Evolutionary conservation across 2,113 vertebrate genomes (phyloP).

Genomic region (cat (Felis catus)): DNA sequence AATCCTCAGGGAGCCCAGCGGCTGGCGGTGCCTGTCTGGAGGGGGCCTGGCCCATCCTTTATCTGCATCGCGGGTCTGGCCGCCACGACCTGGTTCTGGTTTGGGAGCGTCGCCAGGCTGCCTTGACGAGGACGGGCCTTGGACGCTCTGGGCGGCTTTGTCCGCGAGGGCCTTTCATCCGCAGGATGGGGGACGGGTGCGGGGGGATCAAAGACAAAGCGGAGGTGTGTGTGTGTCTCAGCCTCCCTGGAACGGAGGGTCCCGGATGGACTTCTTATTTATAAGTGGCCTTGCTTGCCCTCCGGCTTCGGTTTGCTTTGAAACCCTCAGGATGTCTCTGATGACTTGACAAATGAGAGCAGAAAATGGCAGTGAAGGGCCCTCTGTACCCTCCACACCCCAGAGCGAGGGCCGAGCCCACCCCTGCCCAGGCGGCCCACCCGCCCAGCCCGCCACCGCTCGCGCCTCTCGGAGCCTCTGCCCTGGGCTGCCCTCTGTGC

Average conservation of each 20-base stretch:
- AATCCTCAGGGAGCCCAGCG: rapidly evolving
- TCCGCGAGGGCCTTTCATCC: not conserved
- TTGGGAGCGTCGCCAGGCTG: rapidly evolving
- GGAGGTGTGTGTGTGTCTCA: not conserved
- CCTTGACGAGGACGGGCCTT: not conserved
- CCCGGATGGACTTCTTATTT: not conserved
- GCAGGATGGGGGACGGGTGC: not conserved
- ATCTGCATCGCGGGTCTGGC: rapidly evolving
- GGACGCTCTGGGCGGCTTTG: not conserved
- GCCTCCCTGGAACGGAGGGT: not conserved
- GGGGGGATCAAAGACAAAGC: not conserved
- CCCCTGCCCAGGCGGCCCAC: not conserved
- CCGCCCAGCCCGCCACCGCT: too few relatives aligned
- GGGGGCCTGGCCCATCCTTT: not conserved
- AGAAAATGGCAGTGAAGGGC: not conserved
- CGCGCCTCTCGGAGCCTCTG: not conserved
- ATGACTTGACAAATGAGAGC: not conserved
- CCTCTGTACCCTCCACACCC: not conserved
- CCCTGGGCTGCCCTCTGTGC: too few relatives aligned
- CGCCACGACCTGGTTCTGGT: not conserved
- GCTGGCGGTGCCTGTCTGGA: rapidly evolving
- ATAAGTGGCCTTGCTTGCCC: not conserved
- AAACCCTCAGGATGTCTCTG: not conserved
- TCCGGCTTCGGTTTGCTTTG: not conserved
- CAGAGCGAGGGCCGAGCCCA: rapidly evolving